These are phyloP conservation scores for Hybos culiciformis DNA, from an alignment of 2,888 invertebrate species.

Conservation along the genomic window DNA sequence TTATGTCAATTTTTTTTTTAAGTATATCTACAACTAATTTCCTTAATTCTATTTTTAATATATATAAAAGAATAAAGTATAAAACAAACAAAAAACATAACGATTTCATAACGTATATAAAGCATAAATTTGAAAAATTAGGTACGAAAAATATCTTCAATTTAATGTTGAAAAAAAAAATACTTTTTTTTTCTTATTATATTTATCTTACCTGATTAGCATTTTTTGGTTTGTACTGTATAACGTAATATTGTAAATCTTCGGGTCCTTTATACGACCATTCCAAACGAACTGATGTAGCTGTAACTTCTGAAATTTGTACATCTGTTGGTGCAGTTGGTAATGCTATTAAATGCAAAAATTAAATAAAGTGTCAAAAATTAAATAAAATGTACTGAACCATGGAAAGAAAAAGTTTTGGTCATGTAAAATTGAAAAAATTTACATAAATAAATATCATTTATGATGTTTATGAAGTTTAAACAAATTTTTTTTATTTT, in stretches of 20 bases:
- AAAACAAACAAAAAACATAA: too few relatives aligned
- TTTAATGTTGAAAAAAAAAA: too few relatives aligned
- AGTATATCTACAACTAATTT: too few relatives aligned
- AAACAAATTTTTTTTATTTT: too few relatives aligned
- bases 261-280: conserved; percentile 86
- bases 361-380: background rate
- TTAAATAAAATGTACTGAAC: background rate
- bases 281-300: conserved; percentile 79
- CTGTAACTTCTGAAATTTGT: conserved; percentile 82
- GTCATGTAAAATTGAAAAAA: background rate
- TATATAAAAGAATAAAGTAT: too few relatives aligned
- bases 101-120: too few relatives aligned
- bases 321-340: conserved; percentile 86
- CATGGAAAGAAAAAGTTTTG: background rate
- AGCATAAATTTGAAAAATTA: too few relatives aligned
- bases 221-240: conserved; percentile 92
- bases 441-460: background rate
- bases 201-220: conserved; percentile 51
- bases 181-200: too few relatives aligned
- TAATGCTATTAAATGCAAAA: conserved; percentile 46
- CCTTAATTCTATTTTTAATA: too few relatives aligned
- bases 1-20: too few relatives aligned
- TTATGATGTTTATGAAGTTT: background rate
- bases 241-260: conserved; percentile 89
- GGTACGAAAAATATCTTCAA: too few relatives aligned